A percentile compares a stretch with the other conserved stretches of the same genome.
These are phyloP conservation scores for Entomobrya multifasciata DNA, from an alignment of 2,888 invertebrate genomes.

Conservation along the genomic window DNA sequence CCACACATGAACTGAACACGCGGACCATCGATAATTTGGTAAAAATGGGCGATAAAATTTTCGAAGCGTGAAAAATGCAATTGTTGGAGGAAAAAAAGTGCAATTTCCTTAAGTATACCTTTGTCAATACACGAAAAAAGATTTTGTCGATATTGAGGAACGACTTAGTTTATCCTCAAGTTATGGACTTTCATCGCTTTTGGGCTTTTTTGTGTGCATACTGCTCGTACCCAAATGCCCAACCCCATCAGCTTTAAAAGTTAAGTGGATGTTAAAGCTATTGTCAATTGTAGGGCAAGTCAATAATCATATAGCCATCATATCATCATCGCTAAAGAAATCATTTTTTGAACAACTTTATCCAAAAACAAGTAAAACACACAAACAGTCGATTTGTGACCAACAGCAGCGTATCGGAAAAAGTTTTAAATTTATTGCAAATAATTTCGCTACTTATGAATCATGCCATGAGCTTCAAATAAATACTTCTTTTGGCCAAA, in stretches of 20 bases:
- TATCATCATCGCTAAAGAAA: background rate
- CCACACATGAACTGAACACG: background rate
- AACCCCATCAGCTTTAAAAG: background rate
- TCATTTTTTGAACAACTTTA: background rate
- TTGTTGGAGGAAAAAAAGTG: slow-evolving; percentile 27
- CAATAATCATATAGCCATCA: slow-evolving; percentile 18
- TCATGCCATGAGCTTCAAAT: slow-evolving; percentile 10
- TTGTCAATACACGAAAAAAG: background rate
- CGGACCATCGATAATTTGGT: background rate
- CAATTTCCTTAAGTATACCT: slow-evolving; percentile 41
- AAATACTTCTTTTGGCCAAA: background rate
- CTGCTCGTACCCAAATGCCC: too few relatives aligned
- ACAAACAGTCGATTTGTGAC: background rate
- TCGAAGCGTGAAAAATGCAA: slow-evolving; percentile 17
- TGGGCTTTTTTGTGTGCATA: background rate
- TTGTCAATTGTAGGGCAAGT: slow-evolving; percentile 22
- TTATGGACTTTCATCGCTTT: slow-evolving; percentile 44
- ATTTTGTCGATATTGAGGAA: background rate
- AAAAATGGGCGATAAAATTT: slow-evolving; percentile 33
- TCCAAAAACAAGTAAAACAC: too few relatives aligned
- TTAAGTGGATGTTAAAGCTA: background rate
- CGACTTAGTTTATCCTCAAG: background rate
- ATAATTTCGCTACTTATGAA: background rate
- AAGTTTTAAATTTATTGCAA: background rate
- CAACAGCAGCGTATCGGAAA: too few relatives aligned